Evolutionary conservation across 2,797 vertebrate genomes (phyloP).

Genomic region (Lophura swinhoii): DNA sequence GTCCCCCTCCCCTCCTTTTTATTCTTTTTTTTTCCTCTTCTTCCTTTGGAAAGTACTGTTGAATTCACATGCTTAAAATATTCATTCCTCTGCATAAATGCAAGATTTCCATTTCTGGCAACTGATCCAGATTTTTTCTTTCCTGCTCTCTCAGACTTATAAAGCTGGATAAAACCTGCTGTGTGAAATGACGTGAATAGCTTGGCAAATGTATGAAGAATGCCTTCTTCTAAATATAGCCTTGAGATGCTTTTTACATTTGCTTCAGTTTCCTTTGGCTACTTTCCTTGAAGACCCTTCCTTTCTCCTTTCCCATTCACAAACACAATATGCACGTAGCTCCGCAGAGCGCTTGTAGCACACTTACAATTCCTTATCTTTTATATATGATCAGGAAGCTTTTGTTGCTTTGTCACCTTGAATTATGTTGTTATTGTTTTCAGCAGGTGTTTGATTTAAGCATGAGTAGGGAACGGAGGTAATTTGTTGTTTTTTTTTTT

Average conservation of each 20-base stretch:
- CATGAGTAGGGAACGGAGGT: not conserved
- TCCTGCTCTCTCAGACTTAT: not conserved
- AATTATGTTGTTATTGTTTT: fast-evolving
- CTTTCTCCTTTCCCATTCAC: conserved; percentile 11
- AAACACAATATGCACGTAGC: not conserved
- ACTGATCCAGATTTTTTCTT: not conserved
- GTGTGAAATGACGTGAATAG: conserved; percentile 55
- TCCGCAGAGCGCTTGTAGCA: not conserved
- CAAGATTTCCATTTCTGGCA: conserved; percentile 67
- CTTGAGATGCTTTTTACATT: conserved; percentile 37
- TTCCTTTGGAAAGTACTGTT: not conserved
- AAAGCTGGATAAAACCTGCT: conserved; percentile 52
- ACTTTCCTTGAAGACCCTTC: conserved; percentile 46
- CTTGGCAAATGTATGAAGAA: conserved; percentile 44
- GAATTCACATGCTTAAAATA: conserved; percentile 50
- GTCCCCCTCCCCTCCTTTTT: fast-evolving
- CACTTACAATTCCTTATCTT: not conserved
- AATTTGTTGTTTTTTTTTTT: not conserved
- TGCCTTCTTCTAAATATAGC: conserved; percentile 66
- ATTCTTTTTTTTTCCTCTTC: not conserved
- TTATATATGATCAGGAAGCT: not conserved
- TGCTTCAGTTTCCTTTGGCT: conserved; percentile 36
- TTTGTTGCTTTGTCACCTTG: not conserved
- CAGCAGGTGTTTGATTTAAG: not conserved
- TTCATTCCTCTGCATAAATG: conserved; percentile 16